Evolutionary conservation across 2,797 vertebrate genomes (phyloP).

Genomic region (Lerista edwardsae): DNA sequence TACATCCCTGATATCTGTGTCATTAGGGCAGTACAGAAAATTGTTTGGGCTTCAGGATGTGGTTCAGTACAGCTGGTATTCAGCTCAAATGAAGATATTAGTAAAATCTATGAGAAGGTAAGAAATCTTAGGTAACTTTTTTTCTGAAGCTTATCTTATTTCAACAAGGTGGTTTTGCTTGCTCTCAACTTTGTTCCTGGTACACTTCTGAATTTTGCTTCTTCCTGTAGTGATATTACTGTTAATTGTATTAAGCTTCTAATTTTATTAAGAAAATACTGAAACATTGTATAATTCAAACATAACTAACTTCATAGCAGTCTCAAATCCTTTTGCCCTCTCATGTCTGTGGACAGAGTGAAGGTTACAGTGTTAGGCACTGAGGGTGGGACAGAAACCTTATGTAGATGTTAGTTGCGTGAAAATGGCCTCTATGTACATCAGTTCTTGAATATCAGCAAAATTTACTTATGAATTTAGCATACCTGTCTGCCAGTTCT

Average conservation of each 20-base stretch:
- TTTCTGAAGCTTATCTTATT: not conserved
- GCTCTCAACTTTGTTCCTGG: too few relatives aligned
- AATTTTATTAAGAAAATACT: not conserved
- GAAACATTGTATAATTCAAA: not conserved
- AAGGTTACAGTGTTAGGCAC: too few relatives aligned
- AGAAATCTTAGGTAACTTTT: slow-evolving; percentile 51
- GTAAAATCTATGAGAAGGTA: slow-evolving; percentile 99
- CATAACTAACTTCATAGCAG: not conserved
- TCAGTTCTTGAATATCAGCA: not conserved
- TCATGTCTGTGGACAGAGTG: not conserved
- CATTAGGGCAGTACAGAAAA: slow-evolving; percentile 97
- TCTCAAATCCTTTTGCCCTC: not conserved
- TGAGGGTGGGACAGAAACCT: too few relatives aligned
- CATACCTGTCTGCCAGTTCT: too few relatives aligned
- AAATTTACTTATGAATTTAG: not conserved
- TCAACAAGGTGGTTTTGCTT: not conserved
- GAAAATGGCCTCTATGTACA: too few relatives aligned
- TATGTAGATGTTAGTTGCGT: too few relatives aligned
- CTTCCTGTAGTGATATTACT: not conserved
- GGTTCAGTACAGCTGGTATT: slow-evolving; percentile 96
- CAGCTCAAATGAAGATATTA: slow-evolving; percentile 98
- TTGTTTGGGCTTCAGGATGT: slow-evolving; percentile 98
- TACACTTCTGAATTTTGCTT: too few relatives aligned
- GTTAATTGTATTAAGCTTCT: not conserved
- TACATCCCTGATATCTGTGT: slow-evolving; percentile 99